These are phyloP conservation scores for Drosophila elegans DNA, from an alignment of 1,140 invertebrate genomes.

Conservation along the genomic window DNA sequence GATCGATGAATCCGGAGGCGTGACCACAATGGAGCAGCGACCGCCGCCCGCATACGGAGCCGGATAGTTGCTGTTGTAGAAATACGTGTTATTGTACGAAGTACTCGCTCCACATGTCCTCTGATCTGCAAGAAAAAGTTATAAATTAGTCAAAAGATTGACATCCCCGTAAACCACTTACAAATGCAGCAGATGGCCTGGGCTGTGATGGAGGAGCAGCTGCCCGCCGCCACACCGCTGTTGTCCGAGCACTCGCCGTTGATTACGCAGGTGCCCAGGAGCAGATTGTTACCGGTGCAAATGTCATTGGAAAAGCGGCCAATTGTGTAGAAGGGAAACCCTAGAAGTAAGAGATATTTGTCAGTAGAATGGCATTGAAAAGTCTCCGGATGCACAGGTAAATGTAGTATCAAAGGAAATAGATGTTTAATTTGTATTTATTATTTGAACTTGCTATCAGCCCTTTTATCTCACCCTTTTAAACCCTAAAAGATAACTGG, in stretches of 20 bases:
- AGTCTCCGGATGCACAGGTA: too few relatives aligned
- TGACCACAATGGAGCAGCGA: conserved; percentile 89
- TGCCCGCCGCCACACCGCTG: conserved; percentile 89
- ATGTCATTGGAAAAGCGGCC: conserved; percentile 90
- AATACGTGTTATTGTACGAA: conserved; percentile 92
- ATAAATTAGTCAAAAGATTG: too few relatives aligned
- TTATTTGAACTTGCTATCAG: not conserved
- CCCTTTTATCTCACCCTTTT: not conserved
- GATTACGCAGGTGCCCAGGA: conserved; percentile 91
- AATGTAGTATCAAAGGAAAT: not conserved
- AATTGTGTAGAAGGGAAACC: conserved; percentile 89
- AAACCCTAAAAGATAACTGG: not conserved
- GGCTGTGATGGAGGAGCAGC: conserved; percentile 88
- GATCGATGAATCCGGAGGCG: conserved; percentile 88
- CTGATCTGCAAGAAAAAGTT: conserved; percentile 86
- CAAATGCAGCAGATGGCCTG: conserved; percentile 91
- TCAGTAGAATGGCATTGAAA: conserved; percentile 3
- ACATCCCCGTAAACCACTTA: too few relatives aligned
- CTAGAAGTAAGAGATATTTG: conserved; percentile 34
- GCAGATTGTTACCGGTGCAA: conserved; percentile 87
- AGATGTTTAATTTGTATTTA: not conserved
- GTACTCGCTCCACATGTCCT: conserved; percentile 89
- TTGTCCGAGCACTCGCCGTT: conserved; percentile 90
- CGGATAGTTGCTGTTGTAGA: conserved; percentile 90
- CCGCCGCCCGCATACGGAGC: conserved; percentile 88